Evolutionary conservation across 2,113 vertebrate species (phyloP).

Genomic region (Bagarius yarrelli): DNA sequence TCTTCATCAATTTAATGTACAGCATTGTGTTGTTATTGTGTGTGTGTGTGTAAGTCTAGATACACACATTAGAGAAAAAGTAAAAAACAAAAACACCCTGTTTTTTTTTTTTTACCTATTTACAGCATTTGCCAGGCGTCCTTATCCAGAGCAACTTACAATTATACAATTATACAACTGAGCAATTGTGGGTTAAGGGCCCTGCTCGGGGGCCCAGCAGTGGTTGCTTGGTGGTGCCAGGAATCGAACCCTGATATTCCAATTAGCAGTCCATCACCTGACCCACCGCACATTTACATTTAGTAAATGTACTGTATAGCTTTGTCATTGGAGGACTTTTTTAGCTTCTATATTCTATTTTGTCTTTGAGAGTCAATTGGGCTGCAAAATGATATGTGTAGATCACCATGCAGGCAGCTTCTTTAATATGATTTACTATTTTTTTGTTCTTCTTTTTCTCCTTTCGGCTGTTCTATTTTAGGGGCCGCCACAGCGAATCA

Average conservation of each 20-base stretch:
- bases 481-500: too few relatives aligned
- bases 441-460: too few relatives aligned
- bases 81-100: neutral
- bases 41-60: neutral
- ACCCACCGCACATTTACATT: too few relatives aligned
- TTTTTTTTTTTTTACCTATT: slow-evolving; percentile 18
- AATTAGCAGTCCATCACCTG: too few relatives aligned
- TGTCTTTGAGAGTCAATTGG: neutral
- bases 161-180: too few relatives aligned
- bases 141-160: too few relatives aligned
- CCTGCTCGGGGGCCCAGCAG: too few relatives aligned
- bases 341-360: slow-evolving; percentile 14
- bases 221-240: too few relatives aligned
- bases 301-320: slow-evolving; percentile 7
- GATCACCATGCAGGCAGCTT: neutral
- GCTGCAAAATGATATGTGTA: slow-evolving; percentile 29
- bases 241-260: too few relatives aligned
- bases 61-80: slow-evolving; percentile 18
- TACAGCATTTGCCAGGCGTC: too few relatives aligned
- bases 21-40: neutral
- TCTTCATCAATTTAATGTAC: neutral
- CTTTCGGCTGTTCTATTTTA: too few relatives aligned
- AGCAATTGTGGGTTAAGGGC: too few relatives aligned
- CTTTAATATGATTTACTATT: slow-evolving; percentile 11
- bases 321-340: slow-evolving; percentile 10